Evolutionary conservation across 30 jellyfish, hydroid and myxozoan genomes (phyloP), one percentile per base, ranked within the genome.

Genomic region (Sanderia malayensis): DNA sequence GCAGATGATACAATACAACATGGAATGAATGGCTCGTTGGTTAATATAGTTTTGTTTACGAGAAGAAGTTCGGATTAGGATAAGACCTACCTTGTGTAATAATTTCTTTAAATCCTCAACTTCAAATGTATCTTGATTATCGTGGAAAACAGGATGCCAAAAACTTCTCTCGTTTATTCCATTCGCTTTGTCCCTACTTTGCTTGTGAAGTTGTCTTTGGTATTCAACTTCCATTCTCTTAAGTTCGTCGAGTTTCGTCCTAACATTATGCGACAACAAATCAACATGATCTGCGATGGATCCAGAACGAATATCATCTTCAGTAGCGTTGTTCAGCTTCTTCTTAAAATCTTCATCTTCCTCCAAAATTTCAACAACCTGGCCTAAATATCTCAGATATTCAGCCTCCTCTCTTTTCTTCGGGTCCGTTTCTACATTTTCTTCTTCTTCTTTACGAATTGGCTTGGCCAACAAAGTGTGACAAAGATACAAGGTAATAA

Each of bases 121-220:
- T 28, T 74, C 92, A 66, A 88, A 88, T 2, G 95, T 60, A 18
- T 80, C 95, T 24, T 69, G 61, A 74, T 88, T 79, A 9, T 88
- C 97, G 74, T 88, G 83, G 59, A 80, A 92, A 4, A 88, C 47
- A n/a, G 97, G 97, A 64, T 72, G 80, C 97, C 97, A 88, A 31
- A 71, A 80, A 58, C 75, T 74, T 53, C 97, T 69, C 19, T 80
- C 95, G 46, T 57, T 70, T 18, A 80, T 67, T 19, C 97, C 97
- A 67, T 80, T 59, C 73, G 76, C 52, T 23, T 80, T 86, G 44
- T 88, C 97, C 52, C 84, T 69, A 27, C 67, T 80, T 52, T 88
- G 95, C 44, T 84, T 94, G 26, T 73, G 65, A 8, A 88, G 67
- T 10, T 83, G 46, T 59, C 86, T 72, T 59, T 88, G 97, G 46